A percentile compares a stretch with the other conserved stretches of the same genome.
Conservation (phyloP, 2,797 vertebrate genomes). For the Lepilemur ruficaudatus region DNA sequence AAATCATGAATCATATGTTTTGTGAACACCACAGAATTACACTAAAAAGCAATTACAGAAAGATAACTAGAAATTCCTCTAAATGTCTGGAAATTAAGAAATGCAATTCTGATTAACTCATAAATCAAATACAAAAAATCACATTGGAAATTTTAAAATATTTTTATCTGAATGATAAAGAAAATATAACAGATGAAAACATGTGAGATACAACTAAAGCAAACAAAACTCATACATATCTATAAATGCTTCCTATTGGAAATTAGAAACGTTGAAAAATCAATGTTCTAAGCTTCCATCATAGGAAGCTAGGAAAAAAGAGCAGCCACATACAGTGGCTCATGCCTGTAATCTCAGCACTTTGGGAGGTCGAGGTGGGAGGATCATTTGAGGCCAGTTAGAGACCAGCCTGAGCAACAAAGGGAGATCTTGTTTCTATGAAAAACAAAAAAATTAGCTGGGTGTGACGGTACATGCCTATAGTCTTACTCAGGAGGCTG, state of each 20-base stretch:
- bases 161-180: not conserved
- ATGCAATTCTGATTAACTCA: not conserved
- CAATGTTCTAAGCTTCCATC: not conserved
- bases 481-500: no score
- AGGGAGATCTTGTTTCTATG: no score
- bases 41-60: constrained; percentile 3
- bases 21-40: not conserved
- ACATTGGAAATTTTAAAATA: not conserved
- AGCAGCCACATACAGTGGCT: not conserved
- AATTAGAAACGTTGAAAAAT: not conserved
- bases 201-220: not conserved
- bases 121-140: not conserved
- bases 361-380: no score
- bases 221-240: not conserved
- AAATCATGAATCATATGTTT: not conserved
- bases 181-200: not conserved
- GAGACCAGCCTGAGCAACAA: no score
- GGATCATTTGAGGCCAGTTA: no score
- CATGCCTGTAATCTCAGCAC: no score
- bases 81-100: not conserved
- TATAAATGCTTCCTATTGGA: not conserved
- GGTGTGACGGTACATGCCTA: no score
- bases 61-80: constrained; percentile 18
- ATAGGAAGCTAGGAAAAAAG: not conserved
- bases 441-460: no score